Evolutionary conservation across 2,113 vertebrate genomes (phyloP).

Genomic region (Oxyruncus cristatus): DNA sequence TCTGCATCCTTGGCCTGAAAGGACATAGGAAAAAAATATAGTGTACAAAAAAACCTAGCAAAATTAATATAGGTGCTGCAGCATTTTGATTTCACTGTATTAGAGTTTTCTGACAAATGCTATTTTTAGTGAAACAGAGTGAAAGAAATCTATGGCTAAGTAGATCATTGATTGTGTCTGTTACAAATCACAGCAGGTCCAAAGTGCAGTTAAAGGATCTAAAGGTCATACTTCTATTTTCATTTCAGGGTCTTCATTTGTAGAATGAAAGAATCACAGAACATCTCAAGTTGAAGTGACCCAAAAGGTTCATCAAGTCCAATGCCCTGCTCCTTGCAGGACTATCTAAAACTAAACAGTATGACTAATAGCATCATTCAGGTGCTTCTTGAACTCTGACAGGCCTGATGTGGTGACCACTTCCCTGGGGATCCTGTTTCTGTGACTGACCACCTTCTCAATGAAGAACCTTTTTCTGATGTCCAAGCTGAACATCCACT

Average conservation of each 20-base stretch:
- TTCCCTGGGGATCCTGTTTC: background rate
- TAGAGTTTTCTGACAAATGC: background rate
- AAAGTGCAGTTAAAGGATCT: background rate
- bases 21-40: background rate
- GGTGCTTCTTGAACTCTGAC: background rate
- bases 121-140: background rate
- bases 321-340: fast-evolving
- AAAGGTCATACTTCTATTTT: background rate
- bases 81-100: background rate
- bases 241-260: background rate
- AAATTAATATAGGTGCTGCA: background rate
- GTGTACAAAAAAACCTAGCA: background rate
- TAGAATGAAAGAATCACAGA: background rate
- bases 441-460: background rate
- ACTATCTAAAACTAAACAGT: background rate
- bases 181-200: background rate
- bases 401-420: background rate
- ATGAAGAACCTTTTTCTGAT: background rate
- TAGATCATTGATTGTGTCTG: background rate
- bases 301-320: background rate
- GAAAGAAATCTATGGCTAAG: background rate
- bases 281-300: background rate
- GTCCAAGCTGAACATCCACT: background rate
- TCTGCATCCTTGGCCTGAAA: background rate
- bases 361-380: background rate